phyloP scores from a whole-genome alignment of 2,888 invertebrate species.

The Watsonalla binaria region DNA sequence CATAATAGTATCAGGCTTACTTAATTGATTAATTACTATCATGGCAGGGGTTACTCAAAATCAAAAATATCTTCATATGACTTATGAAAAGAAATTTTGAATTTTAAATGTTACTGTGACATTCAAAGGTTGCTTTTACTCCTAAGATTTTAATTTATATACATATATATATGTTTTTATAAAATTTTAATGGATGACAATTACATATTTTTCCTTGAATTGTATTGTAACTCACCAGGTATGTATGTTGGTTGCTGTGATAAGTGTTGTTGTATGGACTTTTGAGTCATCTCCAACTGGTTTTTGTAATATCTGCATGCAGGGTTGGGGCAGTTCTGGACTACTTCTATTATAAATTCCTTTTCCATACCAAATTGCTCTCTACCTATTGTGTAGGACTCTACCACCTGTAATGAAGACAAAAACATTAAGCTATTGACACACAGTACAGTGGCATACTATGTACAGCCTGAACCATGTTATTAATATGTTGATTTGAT shows the following conservation, averaged over 20 bases:
- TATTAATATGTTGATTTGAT: too few relatives aligned
- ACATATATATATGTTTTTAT: too few relatives aligned
- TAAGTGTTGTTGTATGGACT: slow-evolving; percentile 83
- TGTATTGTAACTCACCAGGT: slow-evolving; percentile 46
- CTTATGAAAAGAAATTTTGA: too few relatives aligned
- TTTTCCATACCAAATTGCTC: slow-evolving; percentile 94
- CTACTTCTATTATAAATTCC: slow-evolving; percentile 92
- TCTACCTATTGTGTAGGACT: slow-evolving; percentile 90
- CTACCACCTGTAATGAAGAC: slow-evolving; percentile 79
- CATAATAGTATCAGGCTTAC: too few relatives aligned
- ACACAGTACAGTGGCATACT: not conserved
- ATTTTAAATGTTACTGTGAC: too few relatives aligned
- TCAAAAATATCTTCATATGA: too few relatives aligned
- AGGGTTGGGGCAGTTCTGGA: slow-evolving; percentile 92
- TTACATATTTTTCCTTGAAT: not conserved
- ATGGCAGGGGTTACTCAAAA: too few relatives aligned
- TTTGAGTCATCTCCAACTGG: slow-evolving; percentile 86
- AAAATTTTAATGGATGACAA: too few relatives aligned
- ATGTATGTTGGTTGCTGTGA: slow-evolving; percentile 77
- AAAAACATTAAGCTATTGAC: not conserved
- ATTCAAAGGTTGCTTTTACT: too few relatives aligned
- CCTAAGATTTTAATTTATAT: too few relatives aligned
- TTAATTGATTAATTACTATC: too few relatives aligned
- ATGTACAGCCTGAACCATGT: not conserved
- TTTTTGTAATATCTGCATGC: slow-evolving; percentile 93